A percentile compares a stretch with the other conserved stretches of the same genome.
Evolutionary conservation across 1,140 invertebrate species (phyloP).

Genomic region (Subanguina moxae): DNA sequence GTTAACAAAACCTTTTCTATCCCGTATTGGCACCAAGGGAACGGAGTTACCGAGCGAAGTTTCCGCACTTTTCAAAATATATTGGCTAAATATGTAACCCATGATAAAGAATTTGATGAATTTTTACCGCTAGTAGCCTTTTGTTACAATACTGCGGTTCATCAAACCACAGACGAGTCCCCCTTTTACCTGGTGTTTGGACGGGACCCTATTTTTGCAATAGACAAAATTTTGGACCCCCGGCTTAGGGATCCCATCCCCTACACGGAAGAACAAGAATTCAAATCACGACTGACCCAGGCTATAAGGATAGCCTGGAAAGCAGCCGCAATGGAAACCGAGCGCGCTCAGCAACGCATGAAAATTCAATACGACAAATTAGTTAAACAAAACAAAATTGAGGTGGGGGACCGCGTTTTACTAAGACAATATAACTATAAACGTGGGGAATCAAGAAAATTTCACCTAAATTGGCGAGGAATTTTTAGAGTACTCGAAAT

Average conservation of each 20-base stretch:
- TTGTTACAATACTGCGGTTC: constrained; percentile 28
- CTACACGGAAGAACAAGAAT: neutral
- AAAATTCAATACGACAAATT: constrained; percentile 27
- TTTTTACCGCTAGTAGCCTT: constrained; percentile 12
- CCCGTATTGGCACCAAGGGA: constrained; percentile 23
- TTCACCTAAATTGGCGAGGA: constrained; percentile 20
- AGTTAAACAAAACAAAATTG: neutral
- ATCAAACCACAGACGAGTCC: constrained; percentile 13
- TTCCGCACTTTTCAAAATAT: constrained; percentile 25
- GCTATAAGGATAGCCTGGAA: no score
- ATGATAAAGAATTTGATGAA: constrained; percentile 21
- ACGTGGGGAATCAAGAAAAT: constrained; percentile 9
- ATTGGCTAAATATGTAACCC: constrained; percentile 17
- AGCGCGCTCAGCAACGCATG: constrained; percentile 8
- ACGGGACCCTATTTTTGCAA: constrained; percentile 20
- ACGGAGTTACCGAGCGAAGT: constrained; percentile 7
- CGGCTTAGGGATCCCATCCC: neutral
- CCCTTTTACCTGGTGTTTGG: constrained; percentile 25
- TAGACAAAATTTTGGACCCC: constrained; percentile 13
- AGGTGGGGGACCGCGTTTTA: constrained; percentile 19
- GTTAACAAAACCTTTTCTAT: constrained; percentile 18
- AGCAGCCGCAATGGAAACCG: constrained; percentile 12
- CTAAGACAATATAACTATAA: neutral
- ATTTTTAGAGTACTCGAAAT: constrained; percentile 13
- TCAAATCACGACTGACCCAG: constrained; percentile 17